Base-by-base conservation (phyloP, 1,140 invertebrate genomes). In the Diorhabda carinulata region DNA sequence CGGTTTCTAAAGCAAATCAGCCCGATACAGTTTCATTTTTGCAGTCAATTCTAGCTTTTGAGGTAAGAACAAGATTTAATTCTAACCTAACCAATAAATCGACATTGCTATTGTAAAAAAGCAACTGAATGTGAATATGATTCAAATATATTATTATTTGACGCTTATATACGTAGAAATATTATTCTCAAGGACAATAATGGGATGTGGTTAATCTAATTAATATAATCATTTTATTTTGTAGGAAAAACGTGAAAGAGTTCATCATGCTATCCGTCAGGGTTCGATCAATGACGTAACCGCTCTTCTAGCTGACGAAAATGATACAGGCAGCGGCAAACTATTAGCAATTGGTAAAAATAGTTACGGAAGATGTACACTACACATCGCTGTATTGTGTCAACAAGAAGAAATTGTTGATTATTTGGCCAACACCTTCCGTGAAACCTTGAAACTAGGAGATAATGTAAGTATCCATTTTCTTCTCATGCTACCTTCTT, bases 361-460 rank as follows among this genome's bases (percentile, higher is more conserved):
- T 78, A 82, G 83, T 43, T 87, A 87, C 71, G 88, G 87, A 57
- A 81, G 91, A 67, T 90, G 89, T 63, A 85, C 91, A 0, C 80
- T 96, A 2, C 94, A 97, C 74, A 85, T 95, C 25, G 93, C 94
- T 1, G 90, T 95, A 3, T 81, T 97, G 3, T 88, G 87, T 45
- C 91, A 95, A 77, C 87, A 92, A 65, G 88, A 91, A 70, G 87
- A 92, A 56, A 87, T 95, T 43, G 91, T 93, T 3, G 84, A 88
- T 62, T 88, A 88, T 71, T 82, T 96, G 56, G 90, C 90, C 0
- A 86, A 87, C 70, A 86, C 83, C 4, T 93, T 89, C 79, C 88
- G 91, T 0, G 88, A 91, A 70, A 86, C 91, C 0, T 77, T 96
- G 7, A 84, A 86, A 59, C 84, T 92, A 59, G 91, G 91, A 0